phyloP scores from a whole-genome alignment of 2,888 invertebrate species.

The Clitarchus hookeri region DNA sequence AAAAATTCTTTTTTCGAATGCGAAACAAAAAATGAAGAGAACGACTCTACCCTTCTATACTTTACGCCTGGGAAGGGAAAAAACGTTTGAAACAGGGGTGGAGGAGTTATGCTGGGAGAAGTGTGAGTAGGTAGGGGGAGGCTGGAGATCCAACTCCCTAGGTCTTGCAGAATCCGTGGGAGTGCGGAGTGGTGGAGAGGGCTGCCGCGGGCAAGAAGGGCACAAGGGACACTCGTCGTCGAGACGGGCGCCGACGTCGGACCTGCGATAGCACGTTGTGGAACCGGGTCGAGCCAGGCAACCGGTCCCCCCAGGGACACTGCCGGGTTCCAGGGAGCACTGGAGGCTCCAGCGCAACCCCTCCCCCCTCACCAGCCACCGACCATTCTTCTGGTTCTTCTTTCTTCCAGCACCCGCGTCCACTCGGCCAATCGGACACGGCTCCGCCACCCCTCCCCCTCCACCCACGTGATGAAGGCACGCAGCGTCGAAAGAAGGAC shows the following conservation, averaged over 20 bases:
- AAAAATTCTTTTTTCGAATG: no score
- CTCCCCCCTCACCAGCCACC: not conserved
- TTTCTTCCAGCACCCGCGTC: not conserved
- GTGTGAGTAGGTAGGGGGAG: no score
- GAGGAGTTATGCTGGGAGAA: no score
- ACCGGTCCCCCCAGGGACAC: not conserved
- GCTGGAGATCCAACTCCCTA: no score
- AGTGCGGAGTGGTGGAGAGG: no score
- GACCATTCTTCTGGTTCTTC: not conserved
- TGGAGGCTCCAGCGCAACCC: not conserved
- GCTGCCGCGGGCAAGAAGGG: not conserved
- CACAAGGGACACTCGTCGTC: not conserved
- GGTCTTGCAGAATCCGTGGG: no score
- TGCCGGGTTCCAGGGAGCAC: not conserved
- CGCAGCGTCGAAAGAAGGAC: not conserved
- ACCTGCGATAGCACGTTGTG: not conserved
- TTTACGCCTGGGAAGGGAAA: no score
- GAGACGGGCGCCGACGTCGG: not conserved
- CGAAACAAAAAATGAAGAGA: no score
- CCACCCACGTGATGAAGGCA: not conserved
- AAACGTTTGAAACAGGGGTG: no score
- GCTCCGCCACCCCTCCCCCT: not conserved
- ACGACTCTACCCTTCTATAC: no score
- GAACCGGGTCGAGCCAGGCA: not conserved
- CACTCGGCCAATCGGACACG: conserved; percentile 24